Base-by-base conservation (phyloP, 2,888 invertebrate genomes). In the Arenicola marina region DNA sequence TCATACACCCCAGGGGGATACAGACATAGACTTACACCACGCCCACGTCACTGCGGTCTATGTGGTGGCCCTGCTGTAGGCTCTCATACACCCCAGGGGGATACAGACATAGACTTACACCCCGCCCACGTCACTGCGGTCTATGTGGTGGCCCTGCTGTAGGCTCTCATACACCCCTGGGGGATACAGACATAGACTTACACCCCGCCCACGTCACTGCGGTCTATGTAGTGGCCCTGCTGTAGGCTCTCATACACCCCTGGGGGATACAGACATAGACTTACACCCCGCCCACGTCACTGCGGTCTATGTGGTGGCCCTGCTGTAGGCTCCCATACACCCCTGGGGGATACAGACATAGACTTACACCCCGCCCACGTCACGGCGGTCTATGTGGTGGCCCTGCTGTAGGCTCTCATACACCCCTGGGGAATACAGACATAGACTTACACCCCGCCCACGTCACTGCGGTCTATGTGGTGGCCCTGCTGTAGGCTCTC, bases 241-340 rank as follows among this genome's bases (percentile, higher is more conserved):
- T 89, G 88, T 51, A 91, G 82, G 1, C 89, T 88, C 63, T 87
- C 85, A 68, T 77, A 81, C 32, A 81, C 75, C 44, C 79, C 81
- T 80, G n/a, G n/a, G n/a, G n/a, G n/a, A n/a, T n/a, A n/a, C n/a
- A n/a, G n/a, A n/a, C n/a, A n/a, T n/a, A n/a, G n/a, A n/a, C n/a
- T n/a, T n/a, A n/a, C n/a, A n/a, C n/a, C n/a, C n/a, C 87, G 67
- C 89, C 88, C 67, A 91, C 87, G 78, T 91, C 90, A 48, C 86
- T 84, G 48, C 84, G 84, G 71, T 88, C 87, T 28, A 91, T 83
- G 54, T 85, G 84, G 45, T 86, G 84, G 59, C 87, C 87, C 45
- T 85, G 82, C 71, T 89, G 88, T 51, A 91, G 82, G 1, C 89
- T 88, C 63, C 87, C 85, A 68, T 77, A 81, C 32, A 81, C 75